Evolutionary conservation across 2,888 invertebrate species (phyloP), one percentile per base, ranked within the genome.

Genomic region (Aleiodes leptofemur): DNA sequence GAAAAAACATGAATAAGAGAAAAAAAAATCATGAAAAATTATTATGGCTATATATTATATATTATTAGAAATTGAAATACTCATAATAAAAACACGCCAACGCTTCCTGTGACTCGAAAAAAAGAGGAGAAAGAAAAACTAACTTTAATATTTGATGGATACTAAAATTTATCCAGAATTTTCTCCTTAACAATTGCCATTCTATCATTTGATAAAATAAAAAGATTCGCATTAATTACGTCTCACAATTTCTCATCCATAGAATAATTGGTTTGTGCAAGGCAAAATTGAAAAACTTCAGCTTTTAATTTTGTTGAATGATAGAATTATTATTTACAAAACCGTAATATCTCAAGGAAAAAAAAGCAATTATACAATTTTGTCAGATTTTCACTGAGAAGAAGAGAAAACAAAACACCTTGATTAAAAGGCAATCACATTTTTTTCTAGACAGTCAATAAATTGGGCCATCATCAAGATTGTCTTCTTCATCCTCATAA

Each of bases 401-500:
- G 7, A 38, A 5, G 59, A 59, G n/a, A 4, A 34, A 59, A 16
- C 23, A 8, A 38, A 69, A 69, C 14, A 57, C 51, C 14, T 29
- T 43, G 16, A 69, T 55, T 53, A 57, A 11, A 73, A 69, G 11
- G 16, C 31, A 61, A 69, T 31, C 53, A 53, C 31, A 50, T 48
- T 61, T 74, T 69, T 70, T 55, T 69, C 16, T 59, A 16, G 51
- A 23, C 55, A 57, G 55, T 72, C 89, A 94, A 90, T 95, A 96
- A 76, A 95, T 92, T 66, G 96, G 95, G 13, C 95, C 96, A 90
- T 96, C 96, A 87, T 96, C 96, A 78, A 95, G 90, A 87, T 95
- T 95, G 83, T 96, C 96, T 85, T 96, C 96, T 82, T 96, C 96
- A 77, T 96, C 96, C 86, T 96, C 96, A 86, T 95, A 96, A 43